Percentiles rank a stretch among this genome's conserved stretches.
Evolutionary conservation across 2,888 invertebrate genomes (phyloP).

Genomic region (Pharmacophagus antenor): DNA sequence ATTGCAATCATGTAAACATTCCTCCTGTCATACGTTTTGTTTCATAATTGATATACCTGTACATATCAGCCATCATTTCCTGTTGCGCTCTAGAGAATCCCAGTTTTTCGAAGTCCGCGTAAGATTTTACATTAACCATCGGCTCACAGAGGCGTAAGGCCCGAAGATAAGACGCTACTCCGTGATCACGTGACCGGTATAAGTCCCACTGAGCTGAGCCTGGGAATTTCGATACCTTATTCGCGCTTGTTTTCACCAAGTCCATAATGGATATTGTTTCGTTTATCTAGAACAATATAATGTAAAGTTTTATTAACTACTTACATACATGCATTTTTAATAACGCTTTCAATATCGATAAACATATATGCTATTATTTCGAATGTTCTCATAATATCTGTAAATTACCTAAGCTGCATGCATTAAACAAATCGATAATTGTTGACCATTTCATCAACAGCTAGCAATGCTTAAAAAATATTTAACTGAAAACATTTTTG

Average conservation of each 20-base stretch:
- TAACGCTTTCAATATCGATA: no score
- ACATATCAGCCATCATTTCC: conserved; percentile 84
- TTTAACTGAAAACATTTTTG: no score
- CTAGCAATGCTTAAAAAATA: no score
- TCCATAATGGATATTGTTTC: conserved; percentile 81
- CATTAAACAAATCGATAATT: no score
- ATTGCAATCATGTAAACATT: background rate
- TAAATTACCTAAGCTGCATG: no score
- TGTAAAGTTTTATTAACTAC: background rate
- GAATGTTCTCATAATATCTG: no score
- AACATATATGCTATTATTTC: background rate
- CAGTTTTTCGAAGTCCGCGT: conserved; percentile 80
- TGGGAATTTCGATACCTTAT: conserved; percentile 81
- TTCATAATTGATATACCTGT: conserved; percentile 60
- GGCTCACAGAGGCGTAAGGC: conserved; percentile 85
- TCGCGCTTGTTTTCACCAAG: conserved; percentile 83
- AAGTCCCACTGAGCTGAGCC: conserved; percentile 73
- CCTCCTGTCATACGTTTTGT: background rate
- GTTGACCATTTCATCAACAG: no score
- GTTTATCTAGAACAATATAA: conserved; percentile 73
- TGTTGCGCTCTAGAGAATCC: conserved; percentile 81
- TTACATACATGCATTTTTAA: no score
- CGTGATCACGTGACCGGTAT: conserved; percentile 87
- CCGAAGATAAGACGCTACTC: conserved; percentile 86
- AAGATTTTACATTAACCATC: conserved; percentile 72